These are phyloP conservation scores for Damaliscus lunatus DNA, from an alignment of 2,113 vertebrate genomes.

Conservation along the genomic window DNA sequence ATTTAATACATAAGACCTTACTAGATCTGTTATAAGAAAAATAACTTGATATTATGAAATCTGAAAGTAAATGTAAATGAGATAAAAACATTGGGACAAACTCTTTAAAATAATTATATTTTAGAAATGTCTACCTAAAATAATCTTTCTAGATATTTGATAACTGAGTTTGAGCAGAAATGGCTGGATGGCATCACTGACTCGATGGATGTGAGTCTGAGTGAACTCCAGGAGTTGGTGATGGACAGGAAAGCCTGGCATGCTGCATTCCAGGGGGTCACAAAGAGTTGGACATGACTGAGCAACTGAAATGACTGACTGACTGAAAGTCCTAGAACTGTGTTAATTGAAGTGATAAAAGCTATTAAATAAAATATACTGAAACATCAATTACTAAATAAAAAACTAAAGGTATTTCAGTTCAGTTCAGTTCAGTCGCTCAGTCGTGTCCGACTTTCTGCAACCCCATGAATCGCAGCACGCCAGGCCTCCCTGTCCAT, in stretches of 20 bases:
- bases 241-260: neutral
- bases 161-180: neutral
- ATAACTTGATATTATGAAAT: neutral
- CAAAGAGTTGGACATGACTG: neutral
- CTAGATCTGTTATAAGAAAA: neutral
- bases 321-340: neutral
- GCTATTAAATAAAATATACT: neutral
- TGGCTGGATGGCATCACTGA: no score
- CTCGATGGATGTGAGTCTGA: no score
- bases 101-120: neutral
- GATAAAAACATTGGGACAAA: neutral
- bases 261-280: rapidly evolving
- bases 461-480: no score
- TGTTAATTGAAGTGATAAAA: neutral
- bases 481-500: no score
- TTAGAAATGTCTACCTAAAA: neutral
- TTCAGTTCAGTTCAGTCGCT: no score
- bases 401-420: neutral
- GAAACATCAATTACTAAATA: neutral
- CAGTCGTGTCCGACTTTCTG: no score
- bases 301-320: neutral
- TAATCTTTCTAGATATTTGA: neutral
- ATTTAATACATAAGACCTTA: neutral
- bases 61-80: neutral
- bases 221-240: neutral